A percentile compares a stretch with the other conserved stretches of the same genome.
phyloP scores from a whole-genome alignment of 1,140 invertebrate species.

The Trigoniulus corallinus region DNA sequence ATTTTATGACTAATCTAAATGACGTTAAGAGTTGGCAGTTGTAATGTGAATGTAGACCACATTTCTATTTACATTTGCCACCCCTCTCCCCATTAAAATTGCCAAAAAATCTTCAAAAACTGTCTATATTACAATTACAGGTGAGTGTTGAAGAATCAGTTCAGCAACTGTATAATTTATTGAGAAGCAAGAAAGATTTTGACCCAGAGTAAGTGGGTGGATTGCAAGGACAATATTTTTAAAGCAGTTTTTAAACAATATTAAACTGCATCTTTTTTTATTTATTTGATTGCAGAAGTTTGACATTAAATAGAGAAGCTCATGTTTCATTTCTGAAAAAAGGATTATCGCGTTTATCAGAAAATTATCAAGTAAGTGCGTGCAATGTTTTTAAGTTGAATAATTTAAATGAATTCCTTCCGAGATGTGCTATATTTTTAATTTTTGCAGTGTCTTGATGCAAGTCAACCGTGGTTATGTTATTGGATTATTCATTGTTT shows the following conservation, averaged over 20 bases:
- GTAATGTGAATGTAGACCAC: too few relatives aligned
- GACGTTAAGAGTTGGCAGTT: too few relatives aligned
- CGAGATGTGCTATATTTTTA: background rate
- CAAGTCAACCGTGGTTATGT: constrained; percentile 84
- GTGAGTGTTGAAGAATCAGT: constrained; percentile 44
- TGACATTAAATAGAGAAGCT: constrained; percentile 40
- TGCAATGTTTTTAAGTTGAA: background rate
- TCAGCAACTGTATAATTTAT: constrained; percentile 41
- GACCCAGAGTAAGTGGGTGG: constrained; percentile 24
- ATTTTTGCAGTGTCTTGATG: constrained; percentile 54
- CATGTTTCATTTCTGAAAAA: constrained; percentile 51
- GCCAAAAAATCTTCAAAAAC: too few relatives aligned
- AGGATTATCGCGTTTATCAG: constrained; percentile 45
- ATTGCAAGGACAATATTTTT: too few relatives aligned
- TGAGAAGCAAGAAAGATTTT: constrained; percentile 33
- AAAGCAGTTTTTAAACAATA: too few relatives aligned
- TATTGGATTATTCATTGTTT: constrained; percentile 90
- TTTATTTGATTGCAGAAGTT: constrained; percentile 27
- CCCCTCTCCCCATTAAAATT: too few relatives aligned
- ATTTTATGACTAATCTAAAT: too few relatives aligned
- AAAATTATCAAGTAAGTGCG: constrained; percentile 44
- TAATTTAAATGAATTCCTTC: background rate
- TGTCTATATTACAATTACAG: too few relatives aligned
- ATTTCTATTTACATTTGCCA: too few relatives aligned
- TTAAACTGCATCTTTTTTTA: too few relatives aligned